Evolutionary conservation across 1,140 invertebrate species (phyloP).

Genomic region (Sycobia sp.): DNA sequence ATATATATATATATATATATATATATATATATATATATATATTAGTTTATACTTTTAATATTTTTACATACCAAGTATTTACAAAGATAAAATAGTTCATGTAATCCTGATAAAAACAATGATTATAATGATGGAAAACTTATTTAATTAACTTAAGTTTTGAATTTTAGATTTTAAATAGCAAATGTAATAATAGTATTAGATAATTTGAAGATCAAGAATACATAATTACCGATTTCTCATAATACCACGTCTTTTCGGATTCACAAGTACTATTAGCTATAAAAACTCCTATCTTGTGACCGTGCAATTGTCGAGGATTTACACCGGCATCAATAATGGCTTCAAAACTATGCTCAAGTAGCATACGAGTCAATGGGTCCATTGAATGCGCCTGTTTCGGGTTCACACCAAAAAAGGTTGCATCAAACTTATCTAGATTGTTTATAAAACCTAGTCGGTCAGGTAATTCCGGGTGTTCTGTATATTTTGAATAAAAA

Average conservation of each 20-base stretch:
- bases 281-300: conserved; percentile 81
- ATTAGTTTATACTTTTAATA: no score
- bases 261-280: conserved; percentile 81
- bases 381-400: conserved; percentile 88
- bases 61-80: no score
- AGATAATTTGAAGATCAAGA: no score
- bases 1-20: no score
- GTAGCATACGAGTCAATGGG: conserved; percentile 81
- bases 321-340: conserved; percentile 81
- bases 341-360: conserved; percentile 86
- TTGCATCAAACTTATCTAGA: conserved; percentile 80
- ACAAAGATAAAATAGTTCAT: no score
- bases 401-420: conserved; percentile 81
- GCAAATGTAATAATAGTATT: no score
- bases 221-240: conserved; percentile 50
- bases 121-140: no score
- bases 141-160: no score
- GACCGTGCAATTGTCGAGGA: conserved; percentile 66
- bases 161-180: no score
- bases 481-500: conserved; percentile 38
- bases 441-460: conserved; percentile 81
- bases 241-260: conserved; percentile 73
- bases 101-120: no score
- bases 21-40: no score
- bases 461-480: conserved; percentile 72